phyloP scores from a whole-genome alignment of 2,113 vertebrate genomes.

The Eclectus roratus region DNA sequence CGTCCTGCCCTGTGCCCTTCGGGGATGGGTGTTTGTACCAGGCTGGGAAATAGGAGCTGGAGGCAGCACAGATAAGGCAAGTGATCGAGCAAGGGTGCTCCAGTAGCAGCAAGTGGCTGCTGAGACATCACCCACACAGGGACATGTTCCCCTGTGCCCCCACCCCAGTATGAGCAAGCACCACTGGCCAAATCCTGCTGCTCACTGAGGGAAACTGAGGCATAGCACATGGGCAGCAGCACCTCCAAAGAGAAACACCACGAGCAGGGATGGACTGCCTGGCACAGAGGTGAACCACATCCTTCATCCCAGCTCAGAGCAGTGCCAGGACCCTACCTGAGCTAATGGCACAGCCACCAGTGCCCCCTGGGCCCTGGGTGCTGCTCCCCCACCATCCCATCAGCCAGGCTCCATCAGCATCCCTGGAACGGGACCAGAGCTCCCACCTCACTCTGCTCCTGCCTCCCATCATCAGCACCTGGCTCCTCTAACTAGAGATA shows the following conservation, averaged over 20 bases:
- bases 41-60: not conserved
- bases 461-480: not conserved
- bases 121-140: not conserved
- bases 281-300: not conserved
- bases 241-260: not conserved
- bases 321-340: fast-evolving
- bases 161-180: fast-evolving
- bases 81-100: fast-evolving
- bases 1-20: fast-evolving
- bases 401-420: fast-evolving
- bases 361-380: fast-evolving
- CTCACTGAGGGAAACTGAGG: not conserved
- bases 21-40: fast-evolving
- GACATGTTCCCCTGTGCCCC: fast-evolving
- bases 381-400: not conserved
- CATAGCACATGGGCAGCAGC: not conserved
- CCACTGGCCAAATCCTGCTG: not conserved
- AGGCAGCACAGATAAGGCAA: not conserved
- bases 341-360: not conserved
- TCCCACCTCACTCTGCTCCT: not conserved
- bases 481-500: not conserved
- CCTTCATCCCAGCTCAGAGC: not conserved
- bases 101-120: fast-evolving
- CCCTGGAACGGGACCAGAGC: not conserved
- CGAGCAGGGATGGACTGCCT: not conserved